Conservation (phyloP, 2,113 vertebrate genomes). For the Todiramphus chloris region DNA sequence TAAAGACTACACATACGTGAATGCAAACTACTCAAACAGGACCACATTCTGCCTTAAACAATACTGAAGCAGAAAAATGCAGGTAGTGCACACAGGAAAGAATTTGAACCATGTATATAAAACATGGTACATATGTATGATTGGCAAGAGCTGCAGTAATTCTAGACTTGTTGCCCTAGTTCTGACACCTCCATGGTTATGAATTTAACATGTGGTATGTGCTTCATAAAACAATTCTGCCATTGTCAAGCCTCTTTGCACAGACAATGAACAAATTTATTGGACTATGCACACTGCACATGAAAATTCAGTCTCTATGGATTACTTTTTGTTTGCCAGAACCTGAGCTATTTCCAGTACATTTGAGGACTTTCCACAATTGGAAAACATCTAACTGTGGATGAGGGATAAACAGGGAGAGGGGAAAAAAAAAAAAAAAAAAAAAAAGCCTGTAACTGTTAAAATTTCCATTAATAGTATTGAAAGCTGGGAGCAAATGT, state of each 20-base stretch:
- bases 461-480: background rate
- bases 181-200: background rate
- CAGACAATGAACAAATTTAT: background rate
- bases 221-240: background rate
- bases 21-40: background rate
- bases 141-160: background rate
- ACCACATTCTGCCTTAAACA: background rate
- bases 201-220: background rate
- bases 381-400: background rate
- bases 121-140: background rate
- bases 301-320: background rate
- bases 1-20: background rate
- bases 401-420: background rate
- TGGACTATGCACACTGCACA: background rate
- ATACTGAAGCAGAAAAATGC: background rate
- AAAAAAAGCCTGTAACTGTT: background rate
- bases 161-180: background rate
- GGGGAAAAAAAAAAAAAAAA: background rate
- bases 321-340: background rate
- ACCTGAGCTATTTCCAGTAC: background rate
- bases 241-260: background rate
- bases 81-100: background rate
- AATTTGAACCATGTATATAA: background rate
- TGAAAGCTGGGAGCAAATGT: background rate
- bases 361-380: background rate